Evolutionary conservation across 2,888 invertebrate species (phyloP), one percentile per base, ranked within the genome.

Genomic region (Acleris emargana): DNA sequence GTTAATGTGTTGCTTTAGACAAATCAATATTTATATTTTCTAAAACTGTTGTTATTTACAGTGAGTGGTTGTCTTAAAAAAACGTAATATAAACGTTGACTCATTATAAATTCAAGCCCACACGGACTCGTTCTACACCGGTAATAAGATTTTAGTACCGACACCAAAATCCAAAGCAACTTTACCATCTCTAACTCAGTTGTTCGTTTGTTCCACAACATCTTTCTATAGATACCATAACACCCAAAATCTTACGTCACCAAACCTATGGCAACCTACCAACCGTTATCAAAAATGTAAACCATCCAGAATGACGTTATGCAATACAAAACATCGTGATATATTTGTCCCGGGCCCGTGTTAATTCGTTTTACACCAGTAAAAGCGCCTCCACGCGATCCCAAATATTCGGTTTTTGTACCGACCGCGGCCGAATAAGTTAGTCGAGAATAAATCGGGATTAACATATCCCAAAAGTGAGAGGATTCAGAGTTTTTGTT

Each of bases 341-440:
- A 77, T 76, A 77, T 82, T 75, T 77, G 74, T 78, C 74, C 72
- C 75, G 66, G 71, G 73, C 72, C 72, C 74, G 71, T 71, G 64
- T 85, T 86, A 85, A 88, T 88, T 83, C 81, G 73, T 77, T 83
- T 84, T 83, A 85, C 84, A 84, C 78, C 81, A 83, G 81, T 81
- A 78, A 81, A 82, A 84, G 83, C 82, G 84, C 81, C 82, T 83
- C 76, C 73, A 83, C 78, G 84, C 83, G 80, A 87, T 88, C 79
- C 80, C 77, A 86, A 86, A 88, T 80, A 87, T 88, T 79, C 78
- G 75, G 79, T 88, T 91, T 89, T 89, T 87, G 86, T 77, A 72
- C 38, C 79, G 75, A 77, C 85, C 83, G 77, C 71, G 76, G 68
- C 75, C 76, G 87, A 87, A 87, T 87, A 84, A 81, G 80, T 85